phyloP scores from a whole-genome alignment of 2,113 vertebrate genomes.

The Otocyon megalotis region DNA sequence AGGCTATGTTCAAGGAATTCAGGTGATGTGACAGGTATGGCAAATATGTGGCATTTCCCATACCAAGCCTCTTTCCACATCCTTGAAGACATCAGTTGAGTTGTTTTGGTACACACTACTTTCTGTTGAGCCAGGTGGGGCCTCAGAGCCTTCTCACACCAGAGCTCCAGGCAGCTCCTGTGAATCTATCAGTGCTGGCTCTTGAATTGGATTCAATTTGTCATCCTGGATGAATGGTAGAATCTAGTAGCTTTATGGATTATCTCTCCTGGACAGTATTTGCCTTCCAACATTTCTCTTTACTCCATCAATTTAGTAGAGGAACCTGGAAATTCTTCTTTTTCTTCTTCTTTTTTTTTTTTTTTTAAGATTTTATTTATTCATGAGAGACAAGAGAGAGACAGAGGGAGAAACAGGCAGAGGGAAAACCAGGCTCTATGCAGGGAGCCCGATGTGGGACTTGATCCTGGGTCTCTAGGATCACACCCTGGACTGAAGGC shows the following conservation, averaged over 20 bases:
- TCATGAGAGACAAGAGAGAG: no score
- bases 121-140: not conserved
- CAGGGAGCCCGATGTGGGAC: no score
- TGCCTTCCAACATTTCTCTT: conserved; percentile 67
- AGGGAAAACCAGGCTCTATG: no score
- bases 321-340: conserved; percentile 28
- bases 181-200: not conserved
- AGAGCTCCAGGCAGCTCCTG: not conserved
- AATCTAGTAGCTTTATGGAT: not conserved
- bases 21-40: not conserved
- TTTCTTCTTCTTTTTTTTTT: not conserved
- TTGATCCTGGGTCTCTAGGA: no score
- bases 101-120: not conserved
- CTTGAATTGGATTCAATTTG: not conserved
- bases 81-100: not conserved
- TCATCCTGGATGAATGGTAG: not conserved
- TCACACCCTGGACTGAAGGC: no score
- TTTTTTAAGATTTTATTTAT: no score
- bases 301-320: conserved; percentile 45
- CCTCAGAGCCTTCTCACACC: not conserved
- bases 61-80: not conserved
- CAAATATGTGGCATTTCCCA: not conserved
- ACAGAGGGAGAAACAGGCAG: no score
- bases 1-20: not conserved
- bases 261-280: not conserved